phyloP scores from a whole-genome alignment of 2,888 invertebrate species.

The Blomia tropicalis region DNA sequence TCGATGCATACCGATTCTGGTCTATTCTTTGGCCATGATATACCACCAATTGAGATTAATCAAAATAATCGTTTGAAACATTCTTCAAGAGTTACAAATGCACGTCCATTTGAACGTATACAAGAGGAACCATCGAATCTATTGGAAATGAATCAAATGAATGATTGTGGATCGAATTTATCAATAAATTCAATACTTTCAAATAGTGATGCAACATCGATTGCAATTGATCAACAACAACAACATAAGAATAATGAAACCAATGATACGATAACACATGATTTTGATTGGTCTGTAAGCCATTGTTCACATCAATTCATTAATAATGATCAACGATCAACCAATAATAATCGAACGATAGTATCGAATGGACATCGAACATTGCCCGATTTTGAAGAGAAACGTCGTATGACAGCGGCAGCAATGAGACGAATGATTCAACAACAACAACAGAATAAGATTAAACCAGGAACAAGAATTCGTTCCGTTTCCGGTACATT shows the following conservation, averaged over 20 bases:
- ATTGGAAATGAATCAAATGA: background rate
- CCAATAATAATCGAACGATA: background rate
- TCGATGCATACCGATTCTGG: constrained; percentile 94
- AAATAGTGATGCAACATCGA: constrained; percentile 6
- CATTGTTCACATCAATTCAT: constrained; percentile 11
- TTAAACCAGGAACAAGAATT: background rate
- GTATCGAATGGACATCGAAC: constrained; percentile 1
- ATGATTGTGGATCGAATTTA: background rate
- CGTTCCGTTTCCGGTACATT: background rate
- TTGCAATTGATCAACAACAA: background rate
- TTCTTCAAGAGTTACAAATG: background rate
- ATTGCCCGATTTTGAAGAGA: background rate
- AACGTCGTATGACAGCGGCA: background rate
- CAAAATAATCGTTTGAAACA: constrained; percentile 13
- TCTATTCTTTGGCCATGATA: constrained; percentile 35
- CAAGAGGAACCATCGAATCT: background rate
- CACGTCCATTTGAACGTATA: background rate
- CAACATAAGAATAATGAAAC: background rate
- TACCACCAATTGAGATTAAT: constrained; percentile 2
- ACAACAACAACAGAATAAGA: background rate
- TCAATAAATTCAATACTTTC: constrained; percentile 13
- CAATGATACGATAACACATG: background rate
- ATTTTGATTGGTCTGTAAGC: constrained; percentile 8
- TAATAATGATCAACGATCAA: background rate
- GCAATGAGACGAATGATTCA: background rate